These are phyloP conservation scores for Watsonalla cultraria DNA, from an alignment of 2,888 invertebrate genomes.

Conservation along the genomic window DNA sequence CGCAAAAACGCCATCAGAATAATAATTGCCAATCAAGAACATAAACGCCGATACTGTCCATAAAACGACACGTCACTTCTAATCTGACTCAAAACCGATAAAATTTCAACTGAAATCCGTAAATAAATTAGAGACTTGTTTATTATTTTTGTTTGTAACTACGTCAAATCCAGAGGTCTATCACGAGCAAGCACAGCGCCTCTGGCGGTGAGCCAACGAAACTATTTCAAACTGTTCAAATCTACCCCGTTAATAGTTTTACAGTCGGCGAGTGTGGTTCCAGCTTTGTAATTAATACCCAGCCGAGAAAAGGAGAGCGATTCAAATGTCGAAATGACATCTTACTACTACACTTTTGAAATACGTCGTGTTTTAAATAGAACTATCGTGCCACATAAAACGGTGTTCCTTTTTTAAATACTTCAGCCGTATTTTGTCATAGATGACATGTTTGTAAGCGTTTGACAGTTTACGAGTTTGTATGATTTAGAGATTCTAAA, in stretches of 20 bases:
- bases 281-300: conserved; percentile 60
- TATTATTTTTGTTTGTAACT: conserved; percentile 69
- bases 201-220: conserved; percentile 64
- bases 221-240: conserved; percentile 66
- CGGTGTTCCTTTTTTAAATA: conserved; percentile 15
- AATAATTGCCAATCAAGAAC: conserved; percentile 34
- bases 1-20: conserved; percentile 21
- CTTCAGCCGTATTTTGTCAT: conserved; percentile 9
- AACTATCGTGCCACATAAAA: conserved; percentile 31
- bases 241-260: conserved; percentile 65
- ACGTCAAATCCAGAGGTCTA: conserved; percentile 66
- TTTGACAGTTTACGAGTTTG: conserved; percentile 26
- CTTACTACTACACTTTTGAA: conserved; percentile 29
- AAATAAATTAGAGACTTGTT: conserved; percentile 54
- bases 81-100: conserved; percentile 57
- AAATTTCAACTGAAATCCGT: conserved; percentile 43
- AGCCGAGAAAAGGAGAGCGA: conserved; percentile 32
- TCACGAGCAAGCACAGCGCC: conserved; percentile 41
- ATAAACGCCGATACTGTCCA: conserved; percentile 30
- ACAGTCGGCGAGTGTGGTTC: conserved; percentile 54
- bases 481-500: conserved; percentile 35
- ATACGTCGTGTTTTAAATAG: conserved; percentile 27
- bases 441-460: conserved; percentile 23
- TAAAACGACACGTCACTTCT: conserved; percentile 42
- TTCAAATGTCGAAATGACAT: conserved; percentile 44